phyloP scores from a whole-genome alignment of 1,140 invertebrate genomes.

The Drosophila neocordata region DNA sequence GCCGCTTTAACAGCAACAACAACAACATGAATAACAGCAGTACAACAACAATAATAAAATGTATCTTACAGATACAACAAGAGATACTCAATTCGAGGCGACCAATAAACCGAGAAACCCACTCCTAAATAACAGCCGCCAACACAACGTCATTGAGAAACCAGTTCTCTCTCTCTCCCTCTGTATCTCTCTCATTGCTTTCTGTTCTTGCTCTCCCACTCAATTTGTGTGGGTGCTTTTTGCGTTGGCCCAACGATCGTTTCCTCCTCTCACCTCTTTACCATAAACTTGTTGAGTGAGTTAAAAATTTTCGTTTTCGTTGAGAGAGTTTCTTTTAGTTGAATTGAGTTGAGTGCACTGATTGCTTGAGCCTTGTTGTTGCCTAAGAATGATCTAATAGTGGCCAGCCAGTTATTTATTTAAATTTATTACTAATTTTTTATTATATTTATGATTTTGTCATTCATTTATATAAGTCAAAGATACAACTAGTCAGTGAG shows the following conservation, averaged over 20 bases:
- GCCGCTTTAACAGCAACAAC: constrained; percentile 53
- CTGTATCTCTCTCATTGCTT: constrained; percentile 16
- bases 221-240: constrained; percentile 71
- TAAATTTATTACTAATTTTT: constrained; percentile 80
- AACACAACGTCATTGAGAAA: constrained; percentile 73
- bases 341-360: constrained; percentile 27
- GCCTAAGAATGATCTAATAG: constrained; percentile 67
- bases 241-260: constrained; percentile 63
- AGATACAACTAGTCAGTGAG: constrained; percentile 35
- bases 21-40: not conserved
- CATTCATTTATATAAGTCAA: constrained; percentile 77
- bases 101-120: constrained; percentile 80
- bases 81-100: constrained; percentile 37
- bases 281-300: constrained; percentile 55
- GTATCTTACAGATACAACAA: constrained; percentile 59
- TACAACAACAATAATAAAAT: constrained; percentile 51
- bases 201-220: constrained; percentile 43
- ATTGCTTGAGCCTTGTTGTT: constrained; percentile 34
- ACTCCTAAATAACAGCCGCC: constrained; percentile 64
- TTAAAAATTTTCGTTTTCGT: constrained; percentile 65
- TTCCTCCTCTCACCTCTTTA: constrained; percentile 9
- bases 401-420: constrained; percentile 75
- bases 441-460: constrained; percentile 65
- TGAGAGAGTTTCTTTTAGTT: constrained; percentile 51
- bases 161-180: constrained; percentile 59